Evolutionary conservation across 2,797 vertebrate species (phyloP), one percentile per base, ranked within the genome.

Genomic region (Crocodylus rhombifer): DNA sequence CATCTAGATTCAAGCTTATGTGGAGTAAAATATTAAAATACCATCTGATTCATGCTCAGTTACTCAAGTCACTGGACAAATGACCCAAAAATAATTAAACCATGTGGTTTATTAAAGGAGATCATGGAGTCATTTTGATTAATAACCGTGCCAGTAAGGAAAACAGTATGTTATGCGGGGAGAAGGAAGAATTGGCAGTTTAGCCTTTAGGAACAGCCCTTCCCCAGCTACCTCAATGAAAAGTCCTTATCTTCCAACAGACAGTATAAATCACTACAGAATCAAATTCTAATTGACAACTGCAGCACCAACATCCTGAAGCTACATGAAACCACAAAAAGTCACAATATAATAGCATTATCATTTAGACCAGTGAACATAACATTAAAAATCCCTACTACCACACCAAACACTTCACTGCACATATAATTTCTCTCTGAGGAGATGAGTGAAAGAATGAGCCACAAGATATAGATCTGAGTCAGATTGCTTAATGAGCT

Each of bases 11-110:
- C 91, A 92, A 94, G 81, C 79, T 89, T 10, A 73, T 33, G 76
- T 84, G 94, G 14, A 82, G 58, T 76, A 89, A 87, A 94, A 94
- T 95, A 95, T 95, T 97, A 95, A 95, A 95, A 92, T 91, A 63
- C 21, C 57, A 87, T 93, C 81, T 79, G 86, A 94, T 95, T 96
- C 94, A 91, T 95, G 94, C 84, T 88, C 95, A 74, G 90, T 86
- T 93, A 88, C 83, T 89, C 25, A 89, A 97, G 88, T 90, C 61
- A 94, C 95, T 92, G 89, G 61, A 86, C 87, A 91, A 83, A 82
- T 88, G 89, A 94, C 91, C 94, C 51, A 61, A 58, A 86, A 14
- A 9, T 93, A 69, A 90, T 78, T 89, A 87, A 95, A 91, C 55
- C 61, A 82, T 4, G 5, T 33, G 76, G 1, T 76, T 42, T 64